Conservation (phyloP, 2,113 vertebrate genomes). For the Lipotes vexillifer region DNA sequence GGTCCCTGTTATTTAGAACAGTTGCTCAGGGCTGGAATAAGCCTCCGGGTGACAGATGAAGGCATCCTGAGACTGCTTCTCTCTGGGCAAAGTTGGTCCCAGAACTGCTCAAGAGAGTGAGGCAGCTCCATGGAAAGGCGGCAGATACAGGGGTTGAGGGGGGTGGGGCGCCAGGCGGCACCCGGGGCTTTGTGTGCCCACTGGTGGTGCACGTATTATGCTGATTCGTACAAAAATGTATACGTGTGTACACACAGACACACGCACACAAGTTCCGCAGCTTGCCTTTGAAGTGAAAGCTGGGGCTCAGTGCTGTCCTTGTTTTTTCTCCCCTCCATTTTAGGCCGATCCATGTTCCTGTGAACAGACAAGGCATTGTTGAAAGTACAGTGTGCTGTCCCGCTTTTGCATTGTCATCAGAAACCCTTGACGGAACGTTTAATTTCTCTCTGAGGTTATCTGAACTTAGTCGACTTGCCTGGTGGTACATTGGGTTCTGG, state of each 20-base stretch:
- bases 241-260: rapidly evolving
- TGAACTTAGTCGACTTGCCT: not conserved
- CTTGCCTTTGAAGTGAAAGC: conserved; percentile 5
- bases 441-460: not conserved
- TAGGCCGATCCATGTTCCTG: not conserved
- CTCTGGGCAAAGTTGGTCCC: not conserved
- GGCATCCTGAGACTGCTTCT: not conserved
- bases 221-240: not conserved
- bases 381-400: not conserved
- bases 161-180: not conserved
- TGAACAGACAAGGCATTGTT: conserved; percentile 28
- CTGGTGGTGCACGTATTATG: not conserved
- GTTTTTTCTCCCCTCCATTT: not conserved
- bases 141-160: not conserved
- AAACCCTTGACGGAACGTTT: conserved; percentile 48
- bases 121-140: not conserved
- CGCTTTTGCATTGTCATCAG: conserved; percentile 35
- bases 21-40: not conserved
- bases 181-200: not conserved
- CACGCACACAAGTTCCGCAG: not conserved
- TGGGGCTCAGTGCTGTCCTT: not conserved
- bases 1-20: not conserved
- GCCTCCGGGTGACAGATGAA: not conserved
- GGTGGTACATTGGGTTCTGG: conserved; percentile 33
- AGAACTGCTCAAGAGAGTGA: not conserved